Conservation (phyloP, 2,888 invertebrate species). For the Keiferia lycopersicella region DNA sequence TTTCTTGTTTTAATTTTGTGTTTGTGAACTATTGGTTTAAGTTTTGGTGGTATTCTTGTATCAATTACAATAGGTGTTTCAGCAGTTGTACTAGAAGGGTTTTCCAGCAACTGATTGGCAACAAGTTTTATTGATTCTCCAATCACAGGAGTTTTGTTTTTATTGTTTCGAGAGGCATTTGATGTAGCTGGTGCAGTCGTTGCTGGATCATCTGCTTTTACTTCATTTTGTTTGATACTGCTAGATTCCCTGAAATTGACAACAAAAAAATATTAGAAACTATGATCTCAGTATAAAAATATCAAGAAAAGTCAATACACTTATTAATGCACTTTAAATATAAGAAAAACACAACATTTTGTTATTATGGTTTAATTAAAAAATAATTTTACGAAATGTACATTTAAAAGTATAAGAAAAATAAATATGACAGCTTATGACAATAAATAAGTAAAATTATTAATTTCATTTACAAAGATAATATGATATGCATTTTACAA, state of each 20-base stretch:
- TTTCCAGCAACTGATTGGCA: constrained; percentile 79
- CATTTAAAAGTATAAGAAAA: too few relatives aligned
- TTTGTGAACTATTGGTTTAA: constrained; percentile 73
- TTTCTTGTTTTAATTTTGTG: constrained; percentile 68
- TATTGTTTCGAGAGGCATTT: constrained; percentile 62
- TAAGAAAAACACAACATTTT: too few relatives aligned
- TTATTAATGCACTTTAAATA: background rate
- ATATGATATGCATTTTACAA: too few relatives aligned
- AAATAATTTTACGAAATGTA: too few relatives aligned
- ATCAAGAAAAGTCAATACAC: background rate
- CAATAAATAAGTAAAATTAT: too few relatives aligned
- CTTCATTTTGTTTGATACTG: constrained; percentile 26
- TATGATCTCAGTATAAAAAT: background rate
- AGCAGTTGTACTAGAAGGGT: constrained; percentile 56
- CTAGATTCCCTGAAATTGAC: constrained; percentile 18
- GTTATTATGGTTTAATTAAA: too few relatives aligned
- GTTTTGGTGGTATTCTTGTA: constrained; percentile 83
- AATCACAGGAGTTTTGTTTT: constrained; percentile 66
- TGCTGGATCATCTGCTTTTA: constrained; percentile 24
- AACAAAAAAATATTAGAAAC: background rate
- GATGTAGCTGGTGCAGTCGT: constrained; percentile 37
- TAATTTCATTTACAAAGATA: too few relatives aligned
- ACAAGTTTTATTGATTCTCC: constrained; percentile 82
- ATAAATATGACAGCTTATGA: too few relatives aligned
- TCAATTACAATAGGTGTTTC: constrained; percentile 76